Evolutionary conservation across 2,113 vertebrate species (phyloP), one percentile per base, ranked within the genome.

Genomic region (Burhinus oedicnemus): DNA sequence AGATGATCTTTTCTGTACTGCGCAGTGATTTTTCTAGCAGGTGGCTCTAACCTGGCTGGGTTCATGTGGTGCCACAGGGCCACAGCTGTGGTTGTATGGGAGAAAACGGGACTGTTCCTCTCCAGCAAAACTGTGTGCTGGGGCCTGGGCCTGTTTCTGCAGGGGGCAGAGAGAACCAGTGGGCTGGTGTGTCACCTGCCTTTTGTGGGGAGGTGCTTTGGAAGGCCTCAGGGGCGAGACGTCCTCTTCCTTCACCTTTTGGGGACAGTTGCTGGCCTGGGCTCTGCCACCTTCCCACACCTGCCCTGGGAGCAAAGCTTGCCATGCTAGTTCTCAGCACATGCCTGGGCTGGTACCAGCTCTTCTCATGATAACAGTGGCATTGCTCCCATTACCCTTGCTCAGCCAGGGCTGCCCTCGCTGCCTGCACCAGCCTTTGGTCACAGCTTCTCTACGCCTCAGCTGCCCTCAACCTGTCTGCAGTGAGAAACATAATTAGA

Each of bases 1-100:
- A 96, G 62, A 65, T 85, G 5, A 96, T 90, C 49, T 96, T 95
- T 97, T 92, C 83, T 95, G 80, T 92, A 71, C 26, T 23, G 42
- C n/a, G n/a, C 1, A 3, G 70, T 75, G 17, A 5, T 44, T 78
- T 88, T 86, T 26, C 34, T 42, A 32, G 34, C 16, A 7, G 15
- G 40, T 15, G 4, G 26, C 2, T 68, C 15, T 15, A 25, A 34
- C 27, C 12, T 57, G 36, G 29, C 58, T 40, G 47, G 54, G 40
- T 69, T 72, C 2, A 4, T 3, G 8, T 3, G 4, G 21, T 68
- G 42, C 49, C 5, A 2, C 18, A 36, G 47, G 18, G 49, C 54
- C 7, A 57, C 5, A 44, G 9, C 11, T 52, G 11, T 23, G 25
- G 13, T 5, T 57, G 32, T 5, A 2, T 10, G 22, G 25, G 55